Base-by-base conservation (phyloP, 2,888 invertebrate species). In the Priocnemis perturbator region DNA sequence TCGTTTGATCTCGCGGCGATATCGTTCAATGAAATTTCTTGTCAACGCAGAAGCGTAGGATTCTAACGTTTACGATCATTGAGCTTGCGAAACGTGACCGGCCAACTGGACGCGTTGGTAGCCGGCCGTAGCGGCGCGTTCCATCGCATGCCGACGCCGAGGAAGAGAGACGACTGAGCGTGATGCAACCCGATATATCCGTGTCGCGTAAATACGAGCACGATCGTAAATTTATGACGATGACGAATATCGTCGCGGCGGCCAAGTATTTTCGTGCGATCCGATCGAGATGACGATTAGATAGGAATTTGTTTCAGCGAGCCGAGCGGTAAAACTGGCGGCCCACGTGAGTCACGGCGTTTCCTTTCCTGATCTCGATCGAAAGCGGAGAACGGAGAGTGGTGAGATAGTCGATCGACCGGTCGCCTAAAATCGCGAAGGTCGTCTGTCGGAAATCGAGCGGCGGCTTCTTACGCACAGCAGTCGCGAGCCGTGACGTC, bases 61-160 rank as follows among this genome's bases (percentile, higher is more conserved):
- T 37, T 37, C 37, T 37, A 37, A 37, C 37, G 37, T 37, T 37
- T 37, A 37, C 52, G 60, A 48, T 64, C 69, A 53, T 62, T 69
- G 59, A 58, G 69, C 60, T 60, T 60, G 67, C 70, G 70, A 70
- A 61, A 63, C 70, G 37, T 48, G 47, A 50, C 71, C 57, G 71
- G 64, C 70, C 58, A 67, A 71, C 62, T 62, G 52, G 19, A 50
- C 50, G 50, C 50, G 17, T 50, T 5, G 14, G 48, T 50, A 61
- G 47, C 14, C 50, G 19, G 26, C 30, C 64, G 67, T 58, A 52
- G 67, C 57, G 52, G 67, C 57, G 52, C 53, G 66, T 48, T 56
- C 66, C 60, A 66, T 60, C 48, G 67, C 61, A 56, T n/a, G 55
- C 60, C 47, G 59, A 60, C 48, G 57, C 60, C 57, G 26, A 37